Evolutionary conservation across 2,113 vertebrate species (phyloP), one percentile per base, ranked within the genome.

Genomic region (Entomyzon cyanotis): DNA sequence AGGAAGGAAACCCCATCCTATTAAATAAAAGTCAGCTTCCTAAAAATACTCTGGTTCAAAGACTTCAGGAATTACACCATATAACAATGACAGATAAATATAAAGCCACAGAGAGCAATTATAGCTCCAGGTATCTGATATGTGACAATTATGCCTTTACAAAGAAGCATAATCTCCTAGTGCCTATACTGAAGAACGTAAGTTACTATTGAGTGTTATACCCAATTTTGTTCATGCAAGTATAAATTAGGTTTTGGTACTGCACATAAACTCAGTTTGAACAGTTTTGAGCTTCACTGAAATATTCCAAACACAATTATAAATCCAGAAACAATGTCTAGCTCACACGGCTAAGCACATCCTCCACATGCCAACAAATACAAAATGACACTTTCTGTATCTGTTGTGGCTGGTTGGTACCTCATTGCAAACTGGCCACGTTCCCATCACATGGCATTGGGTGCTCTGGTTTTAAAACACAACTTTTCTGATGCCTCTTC

Each of bases 71-170:
- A 64, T 71, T 91, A 56, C 23, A 49, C 42, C 59, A 3, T 12
- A 13, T 50, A 71, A 91, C 17, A 64, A 76, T 33, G 46, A 64
- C 15, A 85, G 67, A 87, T 25, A 95, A 93, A 82, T 41, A 56
- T 4, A 79, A 68, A 89, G 37, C 28, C 64, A 64, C 0, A 2
- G 44, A 75, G 53, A 87, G 15, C 49, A 83, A 82, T 82, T 91
- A 80, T 15, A 83, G 58, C 74, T 47, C 53, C 35, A 74, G 68
- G 42, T 74, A 71, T 60, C 47, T 60, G 56, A 49, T 52, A 52
- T 7, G 7, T 11, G 82, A 76, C 53, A 87, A 60, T 82, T 68
- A 68, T 12, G 75, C 15, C 33, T 47, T 82, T 52, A 67, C 52
- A 78, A 84, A 86, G 42, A 20, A 71, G 44, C 24, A 77, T 17